These are phyloP conservation scores for Cololabis saira DNA, from an alignment of 2,113 vertebrate genomes.

Conservation along the genomic window DNA sequence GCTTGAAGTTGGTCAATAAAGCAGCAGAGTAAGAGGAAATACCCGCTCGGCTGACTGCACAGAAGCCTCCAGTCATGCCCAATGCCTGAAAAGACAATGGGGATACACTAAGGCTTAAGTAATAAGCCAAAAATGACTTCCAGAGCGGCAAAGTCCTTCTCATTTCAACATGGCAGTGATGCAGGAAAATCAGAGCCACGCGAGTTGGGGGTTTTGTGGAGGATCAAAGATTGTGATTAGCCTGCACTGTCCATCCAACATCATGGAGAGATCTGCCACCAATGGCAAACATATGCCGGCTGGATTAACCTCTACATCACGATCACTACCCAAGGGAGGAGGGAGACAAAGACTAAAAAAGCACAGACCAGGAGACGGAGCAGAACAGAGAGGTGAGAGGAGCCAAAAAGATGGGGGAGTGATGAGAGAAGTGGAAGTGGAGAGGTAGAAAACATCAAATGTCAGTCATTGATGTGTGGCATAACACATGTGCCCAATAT, in stretches of 20 bases:
- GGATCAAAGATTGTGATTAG: constrained; percentile 82
- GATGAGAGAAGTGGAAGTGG: constrained; percentile 53
- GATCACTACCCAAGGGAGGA: constrained; percentile 56
- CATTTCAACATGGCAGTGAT: constrained; percentile 64
- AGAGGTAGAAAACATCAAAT: constrained; percentile 72
- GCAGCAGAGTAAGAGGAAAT: constrained; percentile 60
- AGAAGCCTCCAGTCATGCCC: constrained; percentile 77
- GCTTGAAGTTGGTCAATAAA: constrained; percentile 63
- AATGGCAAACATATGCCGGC: constrained; percentile 77
- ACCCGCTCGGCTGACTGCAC: constrained; percentile 67
- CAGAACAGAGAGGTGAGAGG: constrained; percentile 58
- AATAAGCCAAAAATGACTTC: constrained; percentile 81
- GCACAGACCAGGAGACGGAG: constrained; percentile 29
- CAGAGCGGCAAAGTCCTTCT: constrained; percentile 70
- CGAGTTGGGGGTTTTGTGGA: constrained; percentile 58
- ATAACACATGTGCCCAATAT: constrained; percentile 74
- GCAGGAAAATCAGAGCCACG: constrained; percentile 76
- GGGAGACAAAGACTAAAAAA: constrained; percentile 29
- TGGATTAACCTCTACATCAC: constrained; percentile 76
- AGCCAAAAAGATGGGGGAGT: constrained; percentile 39
- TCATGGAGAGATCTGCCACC: constrained; percentile 67
- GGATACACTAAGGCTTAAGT: constrained; percentile 75
- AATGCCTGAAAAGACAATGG: constrained; percentile 77
- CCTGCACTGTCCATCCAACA: constrained; percentile 69
- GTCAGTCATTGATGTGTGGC: constrained; percentile 68